Conservation (phyloP, 2,888 invertebrate species). For the Noctuana brunneofusca region DNA sequence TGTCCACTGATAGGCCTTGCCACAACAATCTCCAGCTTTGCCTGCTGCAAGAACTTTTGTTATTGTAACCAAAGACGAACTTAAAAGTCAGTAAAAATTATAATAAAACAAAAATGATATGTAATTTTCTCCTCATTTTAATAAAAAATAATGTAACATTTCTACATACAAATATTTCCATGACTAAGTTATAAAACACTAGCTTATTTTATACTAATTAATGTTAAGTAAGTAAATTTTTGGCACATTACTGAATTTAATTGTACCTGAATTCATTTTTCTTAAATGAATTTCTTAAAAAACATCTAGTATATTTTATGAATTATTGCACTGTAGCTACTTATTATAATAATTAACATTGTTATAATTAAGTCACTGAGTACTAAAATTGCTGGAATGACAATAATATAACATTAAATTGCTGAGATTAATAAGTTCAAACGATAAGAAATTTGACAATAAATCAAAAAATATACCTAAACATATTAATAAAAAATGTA, state of each 20-base stretch:
- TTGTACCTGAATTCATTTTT: slow-evolving; percentile 19
- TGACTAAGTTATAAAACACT: slow-evolving; percentile 67
- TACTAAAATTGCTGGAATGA: too few relatives aligned
- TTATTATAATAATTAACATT: slow-evolving; percentile 1
- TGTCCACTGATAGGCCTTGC: too few relatives aligned
- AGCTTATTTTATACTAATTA: slow-evolving; percentile 51
- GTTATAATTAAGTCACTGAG: neutral
- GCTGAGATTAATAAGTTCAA: too few relatives aligned
- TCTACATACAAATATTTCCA: slow-evolving; percentile 67
- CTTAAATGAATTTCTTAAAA: neutral
- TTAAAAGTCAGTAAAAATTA: neutral
- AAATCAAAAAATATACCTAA: too few relatives aligned
- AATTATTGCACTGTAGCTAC: slow-evolving; percentile 9
- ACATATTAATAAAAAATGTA: too few relatives aligned
- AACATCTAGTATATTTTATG: neutral
- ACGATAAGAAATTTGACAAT: too few relatives aligned
- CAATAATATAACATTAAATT: too few relatives aligned
- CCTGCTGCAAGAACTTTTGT: too few relatives aligned
- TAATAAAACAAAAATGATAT: slow-evolving; percentile 40
- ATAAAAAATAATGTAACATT: slow-evolving; percentile 68
- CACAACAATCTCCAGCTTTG: too few relatives aligned
- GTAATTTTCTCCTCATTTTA: slow-evolving; percentile 58
- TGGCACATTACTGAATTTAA: slow-evolving; percentile 50
- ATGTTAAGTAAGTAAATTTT: slow-evolving; percentile 53
- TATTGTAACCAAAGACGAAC: too few relatives aligned